Base-by-base conservation (phyloP, 2,888 invertebrate genomes). In the Vanessa cardui region DNA sequence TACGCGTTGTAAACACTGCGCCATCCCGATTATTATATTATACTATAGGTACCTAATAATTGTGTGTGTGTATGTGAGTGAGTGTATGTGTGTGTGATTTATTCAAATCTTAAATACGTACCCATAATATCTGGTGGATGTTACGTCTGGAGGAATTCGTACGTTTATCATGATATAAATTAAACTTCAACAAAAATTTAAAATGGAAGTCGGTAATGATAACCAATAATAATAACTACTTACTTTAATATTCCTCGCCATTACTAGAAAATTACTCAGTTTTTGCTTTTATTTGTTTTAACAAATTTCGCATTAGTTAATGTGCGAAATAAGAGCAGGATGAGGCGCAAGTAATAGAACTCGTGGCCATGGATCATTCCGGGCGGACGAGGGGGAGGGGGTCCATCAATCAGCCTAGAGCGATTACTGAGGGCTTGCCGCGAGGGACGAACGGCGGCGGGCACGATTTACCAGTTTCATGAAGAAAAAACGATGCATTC, bases 361-460 rank as follows among this genome's bases (percentile, higher is more conserved):
- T 87, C 84, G 72, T 77, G 78, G 85, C 80, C 81, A 85, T 88
- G 88, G 88, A 89, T 89, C 88, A 87, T 84, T 83, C 83, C 83
- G 84, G 82, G 72, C 75, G 71, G 72, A 75, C 71, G 77, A 68
- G 79, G 72, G 71, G 77, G 68, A 79, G 81, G 81, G 77, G 79
- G 83, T 84, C 89, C 92, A 93, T 92, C 92, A 92, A 92, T 92
- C 92, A 92, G 92, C 91, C 84, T 69, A 78, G 82, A 89, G 90
- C 89, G 92, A 92, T 92, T 91, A 91, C 88, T 81, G 77, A 72
- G 77, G 49, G 69, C 60, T 49, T 78, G 86, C 83, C 58, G 18
- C 73, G 77, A 86, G 74, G 62, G 56, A 71, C 0, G 60, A 68
- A 75, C 62, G 70, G 15, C 0, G 73, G 74, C 73, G 75, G 39